Conservation (phyloP, 2,113 vertebrate genomes). For the Cyanoderma ruficeps region DNA sequence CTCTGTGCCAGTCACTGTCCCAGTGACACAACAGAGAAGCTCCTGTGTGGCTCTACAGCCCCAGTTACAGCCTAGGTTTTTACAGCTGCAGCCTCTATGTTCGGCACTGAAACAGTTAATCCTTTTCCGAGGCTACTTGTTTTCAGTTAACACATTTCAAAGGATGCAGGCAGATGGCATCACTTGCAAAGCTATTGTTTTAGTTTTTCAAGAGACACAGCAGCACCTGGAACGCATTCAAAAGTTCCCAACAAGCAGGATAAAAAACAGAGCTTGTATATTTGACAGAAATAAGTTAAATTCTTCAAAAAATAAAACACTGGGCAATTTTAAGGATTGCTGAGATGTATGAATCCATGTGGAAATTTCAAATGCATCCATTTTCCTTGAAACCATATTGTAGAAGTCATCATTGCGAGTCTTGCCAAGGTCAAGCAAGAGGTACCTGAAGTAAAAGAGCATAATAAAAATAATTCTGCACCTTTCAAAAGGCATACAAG, state of each 20-base stretch:
- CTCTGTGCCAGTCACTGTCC: accelerated
- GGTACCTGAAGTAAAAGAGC: not conserved
- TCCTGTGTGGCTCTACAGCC: not conserved
- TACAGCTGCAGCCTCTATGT: not conserved
- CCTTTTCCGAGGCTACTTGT: not conserved
- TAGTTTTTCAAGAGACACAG: not conserved
- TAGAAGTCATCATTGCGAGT: not conserved
- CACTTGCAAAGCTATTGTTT: constrained; percentile 13
- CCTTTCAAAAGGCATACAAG: not conserved
- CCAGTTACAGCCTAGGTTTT: not conserved
- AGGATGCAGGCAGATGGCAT: constrained; percentile 25
- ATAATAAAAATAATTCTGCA: not conserved
- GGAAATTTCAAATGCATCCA: not conserved
- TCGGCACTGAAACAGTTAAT: not conserved
- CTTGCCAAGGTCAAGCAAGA: not conserved
- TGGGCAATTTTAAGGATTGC: not conserved
- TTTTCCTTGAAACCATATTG: not conserved
- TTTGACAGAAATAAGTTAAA: not conserved
- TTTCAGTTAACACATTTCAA: not conserved
- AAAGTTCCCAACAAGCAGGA: not conserved
- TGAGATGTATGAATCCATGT: not conserved
- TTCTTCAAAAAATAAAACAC: not conserved
- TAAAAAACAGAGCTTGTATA: not conserved
- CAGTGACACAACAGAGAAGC: not conserved
- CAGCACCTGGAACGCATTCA: not conserved